Evolutionary conservation across 2,113 vertebrate species (phyloP).

Genomic region (Alaudala cheleensis): DNA sequence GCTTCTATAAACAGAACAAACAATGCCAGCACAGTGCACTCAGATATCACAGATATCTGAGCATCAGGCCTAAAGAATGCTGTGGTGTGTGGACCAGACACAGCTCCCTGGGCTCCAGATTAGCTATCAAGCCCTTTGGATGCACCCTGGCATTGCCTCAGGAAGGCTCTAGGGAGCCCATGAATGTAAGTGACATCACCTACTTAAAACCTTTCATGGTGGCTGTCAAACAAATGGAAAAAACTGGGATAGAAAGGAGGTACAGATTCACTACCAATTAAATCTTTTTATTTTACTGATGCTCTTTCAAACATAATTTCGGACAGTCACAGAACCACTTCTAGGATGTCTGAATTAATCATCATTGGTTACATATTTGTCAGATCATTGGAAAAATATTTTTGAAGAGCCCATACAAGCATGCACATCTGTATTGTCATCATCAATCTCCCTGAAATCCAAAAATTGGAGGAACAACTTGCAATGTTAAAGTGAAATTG

Average conservation of each 20-base stretch:
- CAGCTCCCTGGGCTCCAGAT: neutral
- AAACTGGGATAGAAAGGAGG: neutral
- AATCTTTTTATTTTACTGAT: neutral
- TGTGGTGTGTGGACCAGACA: neutral
- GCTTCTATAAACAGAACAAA: constrained; percentile 23
- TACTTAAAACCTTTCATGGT: neutral
- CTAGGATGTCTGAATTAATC: neutral
- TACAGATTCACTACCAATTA: neutral
- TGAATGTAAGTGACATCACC: neutral
- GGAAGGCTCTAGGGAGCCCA: neutral
- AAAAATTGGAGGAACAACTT: neutral
- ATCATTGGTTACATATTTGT: neutral
- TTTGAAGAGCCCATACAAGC: neutral
- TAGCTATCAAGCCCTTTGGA: neutral
- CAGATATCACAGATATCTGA: neutral
- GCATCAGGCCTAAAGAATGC: neutral
- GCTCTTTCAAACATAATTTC: neutral
- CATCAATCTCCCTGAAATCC: neutral
- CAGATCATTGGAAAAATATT: neutral
- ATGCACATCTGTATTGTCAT: neutral
- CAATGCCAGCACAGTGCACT: neutral
- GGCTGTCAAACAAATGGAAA: neutral
- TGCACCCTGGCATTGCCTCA: neutral
- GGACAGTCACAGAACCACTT: neutral
- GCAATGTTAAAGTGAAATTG: neutral